Evolutionary conservation across 2,113 vertebrate species (phyloP).

Genomic region (Apus apus): DNA sequence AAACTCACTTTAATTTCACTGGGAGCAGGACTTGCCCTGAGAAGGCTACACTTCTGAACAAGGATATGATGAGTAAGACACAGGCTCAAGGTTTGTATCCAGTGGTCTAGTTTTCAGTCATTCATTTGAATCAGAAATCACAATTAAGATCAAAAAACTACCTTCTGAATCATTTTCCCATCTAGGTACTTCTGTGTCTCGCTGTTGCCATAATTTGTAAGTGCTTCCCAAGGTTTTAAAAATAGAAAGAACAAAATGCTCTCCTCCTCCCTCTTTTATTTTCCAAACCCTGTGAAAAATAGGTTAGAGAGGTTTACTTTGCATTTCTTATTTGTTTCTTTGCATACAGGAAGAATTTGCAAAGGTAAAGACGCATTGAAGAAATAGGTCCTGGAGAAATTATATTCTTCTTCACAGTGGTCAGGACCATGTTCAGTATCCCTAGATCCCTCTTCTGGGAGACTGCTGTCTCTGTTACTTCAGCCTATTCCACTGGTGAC

Average conservation of each 20-base stretch:
- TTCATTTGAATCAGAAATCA: not conserved
- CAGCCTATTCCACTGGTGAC: not conserved
- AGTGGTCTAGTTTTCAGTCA: not conserved
- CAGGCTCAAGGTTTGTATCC: not conserved
- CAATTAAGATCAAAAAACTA: not conserved
- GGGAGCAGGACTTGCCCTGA: not conserved
- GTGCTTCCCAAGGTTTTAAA: slow-evolving; percentile 57
- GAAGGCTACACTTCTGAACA: not conserved
- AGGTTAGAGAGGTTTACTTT: slow-evolving; percentile 3
- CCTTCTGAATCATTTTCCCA: not conserved
- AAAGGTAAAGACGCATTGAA: not conserved
- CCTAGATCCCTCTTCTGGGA: not conserved
- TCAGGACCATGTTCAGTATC: not conserved
- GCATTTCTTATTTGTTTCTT: slow-evolving; percentile 26
- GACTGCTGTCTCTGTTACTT: not conserved
- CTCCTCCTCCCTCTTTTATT: slow-evolving; percentile 24
- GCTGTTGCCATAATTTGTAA: not conserved
- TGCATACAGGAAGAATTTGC: not conserved
- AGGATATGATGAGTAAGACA: not conserved
- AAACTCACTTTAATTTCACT: not conserved
- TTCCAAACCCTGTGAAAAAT: slow-evolving; percentile 53
- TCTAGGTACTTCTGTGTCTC: not conserved
- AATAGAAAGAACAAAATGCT: slow-evolving; percentile 60
- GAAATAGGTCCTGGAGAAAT: not conserved
- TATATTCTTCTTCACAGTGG: not conserved